Conservation (phyloP, 2,797 vertebrate species). For the Acrocephalus scirpaceus region DNA sequence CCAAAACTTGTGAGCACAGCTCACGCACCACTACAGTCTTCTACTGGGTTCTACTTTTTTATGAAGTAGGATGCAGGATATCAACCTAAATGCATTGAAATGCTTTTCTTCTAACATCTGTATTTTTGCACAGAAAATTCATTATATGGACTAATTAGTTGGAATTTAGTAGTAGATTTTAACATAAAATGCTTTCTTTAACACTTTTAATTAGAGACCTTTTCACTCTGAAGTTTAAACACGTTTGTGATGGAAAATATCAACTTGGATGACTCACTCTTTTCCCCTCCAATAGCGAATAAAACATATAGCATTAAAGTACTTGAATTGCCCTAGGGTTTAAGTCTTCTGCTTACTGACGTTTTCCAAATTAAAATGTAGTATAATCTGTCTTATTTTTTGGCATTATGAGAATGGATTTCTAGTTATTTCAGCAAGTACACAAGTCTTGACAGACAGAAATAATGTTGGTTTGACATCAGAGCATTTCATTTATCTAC, state of each 20-base stretch:
- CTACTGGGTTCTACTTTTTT: not conserved
- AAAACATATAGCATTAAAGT: not conserved
- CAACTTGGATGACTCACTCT: not conserved
- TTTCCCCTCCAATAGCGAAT: not conserved
- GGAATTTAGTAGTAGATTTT: not conserved
- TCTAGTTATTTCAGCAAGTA: not conserved
- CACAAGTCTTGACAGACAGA: not conserved
- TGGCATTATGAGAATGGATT: not conserved
- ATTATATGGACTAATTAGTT: not conserved
- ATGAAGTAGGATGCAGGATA: not conserved
- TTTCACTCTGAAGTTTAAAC: not conserved
- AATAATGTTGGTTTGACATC: not conserved
- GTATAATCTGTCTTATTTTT: not conserved
- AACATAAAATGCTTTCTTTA: not conserved
- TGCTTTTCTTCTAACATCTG: not conserved
- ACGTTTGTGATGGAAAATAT: not conserved
- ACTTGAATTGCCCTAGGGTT: not conserved
- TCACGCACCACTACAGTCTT: too few species aligned
- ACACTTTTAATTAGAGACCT: not conserved
- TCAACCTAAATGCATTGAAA: not conserved
- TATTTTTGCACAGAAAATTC: not conserved
- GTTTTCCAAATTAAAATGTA: not conserved
- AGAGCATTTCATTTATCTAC: not conserved
- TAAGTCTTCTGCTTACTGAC: conserved; percentile 4
- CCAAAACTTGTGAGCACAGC: too few species aligned